These are phyloP conservation scores for Chaenodraco wilsoni DNA, from an alignment of 2,797 vertebrate genomes.

Conservation along the genomic window DNA sequence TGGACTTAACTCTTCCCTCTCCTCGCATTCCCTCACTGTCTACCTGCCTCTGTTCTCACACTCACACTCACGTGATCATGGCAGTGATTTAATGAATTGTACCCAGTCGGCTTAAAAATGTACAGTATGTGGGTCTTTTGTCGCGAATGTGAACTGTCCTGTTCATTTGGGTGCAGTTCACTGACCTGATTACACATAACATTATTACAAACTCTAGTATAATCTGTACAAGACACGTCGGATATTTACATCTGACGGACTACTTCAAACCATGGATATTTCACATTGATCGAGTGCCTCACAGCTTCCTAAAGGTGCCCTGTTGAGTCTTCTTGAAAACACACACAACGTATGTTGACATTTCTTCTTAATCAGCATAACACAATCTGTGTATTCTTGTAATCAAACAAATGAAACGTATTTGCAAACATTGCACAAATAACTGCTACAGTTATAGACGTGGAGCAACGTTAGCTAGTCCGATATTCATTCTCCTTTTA, in stretches of 20 bases:
- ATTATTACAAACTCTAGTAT: neutral
- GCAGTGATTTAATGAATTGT: slow-evolving; percentile 44
- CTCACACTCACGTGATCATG: slow-evolving; percentile 24
- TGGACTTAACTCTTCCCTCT: slow-evolving; percentile 84
- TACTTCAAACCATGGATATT: neutral
- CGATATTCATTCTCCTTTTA: neutral
- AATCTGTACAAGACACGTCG: neutral
- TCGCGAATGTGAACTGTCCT: slow-evolving; percentile 2
- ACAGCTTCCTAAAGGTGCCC: neutral
- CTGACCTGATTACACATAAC: slow-evolving; percentile 11
- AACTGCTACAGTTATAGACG: neutral
- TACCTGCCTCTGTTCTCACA: slow-evolving; percentile 52
- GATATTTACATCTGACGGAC: neutral
- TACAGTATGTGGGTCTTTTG: slow-evolving; percentile 19
- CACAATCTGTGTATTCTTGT: neutral
- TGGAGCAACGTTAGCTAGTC: neutral
- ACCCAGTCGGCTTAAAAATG: slow-evolving; percentile 26
- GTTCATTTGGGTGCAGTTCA: neutral
- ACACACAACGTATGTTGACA: neutral
- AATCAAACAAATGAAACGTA: neutral
- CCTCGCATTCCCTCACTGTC: slow-evolving; percentile 53
- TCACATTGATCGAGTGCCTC: neutral
- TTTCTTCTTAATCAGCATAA: neutral
- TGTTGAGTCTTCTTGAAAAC: neutral
- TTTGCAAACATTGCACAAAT: slow-evolving; percentile 1